Evolutionary conservation across 1,140 invertebrate species (phyloP).

Genomic region (Aphelenchoides fujianensis): DNA sequence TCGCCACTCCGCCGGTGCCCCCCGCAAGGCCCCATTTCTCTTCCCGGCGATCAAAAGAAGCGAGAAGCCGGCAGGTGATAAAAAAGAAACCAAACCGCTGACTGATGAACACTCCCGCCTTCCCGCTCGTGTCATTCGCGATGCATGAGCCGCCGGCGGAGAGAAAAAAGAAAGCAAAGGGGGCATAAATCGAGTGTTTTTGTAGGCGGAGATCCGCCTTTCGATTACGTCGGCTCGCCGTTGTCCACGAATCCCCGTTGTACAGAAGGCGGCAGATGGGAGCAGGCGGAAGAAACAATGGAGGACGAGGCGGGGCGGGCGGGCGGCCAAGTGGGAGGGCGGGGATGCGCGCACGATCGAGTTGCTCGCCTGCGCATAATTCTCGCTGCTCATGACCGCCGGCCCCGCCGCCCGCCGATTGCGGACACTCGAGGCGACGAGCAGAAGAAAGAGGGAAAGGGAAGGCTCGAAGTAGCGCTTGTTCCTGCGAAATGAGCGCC

Average conservation of each 20-base stretch:
- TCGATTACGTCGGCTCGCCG: too few relatives aligned
- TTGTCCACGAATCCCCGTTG: too few relatives aligned
- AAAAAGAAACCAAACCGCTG: not conserved
- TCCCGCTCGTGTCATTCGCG: not conserved
- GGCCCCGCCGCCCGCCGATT: not conserved
- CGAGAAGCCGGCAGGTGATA: not conserved
- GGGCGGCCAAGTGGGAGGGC: not conserved
- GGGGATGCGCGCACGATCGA: not conserved
- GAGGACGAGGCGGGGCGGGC: not conserved
- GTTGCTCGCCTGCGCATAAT: not conserved
- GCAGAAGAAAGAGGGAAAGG: too few relatives aligned
- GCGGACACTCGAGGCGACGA: not conserved
- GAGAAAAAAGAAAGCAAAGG: too few relatives aligned
- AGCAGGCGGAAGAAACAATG: too few relatives aligned
- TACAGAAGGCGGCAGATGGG: too few relatives aligned
- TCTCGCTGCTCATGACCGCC: not conserved
- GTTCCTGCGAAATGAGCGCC: not conserved
- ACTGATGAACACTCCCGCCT: not conserved
- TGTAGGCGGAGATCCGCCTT: not conserved
- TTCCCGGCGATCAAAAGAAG: slow-evolving; percentile 1
- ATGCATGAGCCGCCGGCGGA: not conserved
- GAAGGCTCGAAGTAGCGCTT: not conserved
- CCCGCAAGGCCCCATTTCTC: too few relatives aligned
- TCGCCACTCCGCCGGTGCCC: too few relatives aligned
- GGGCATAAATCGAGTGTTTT: too few relatives aligned